Base-by-base conservation (phyloP, 2,888 invertebrate species). In the Merodon equestris region DNA sequence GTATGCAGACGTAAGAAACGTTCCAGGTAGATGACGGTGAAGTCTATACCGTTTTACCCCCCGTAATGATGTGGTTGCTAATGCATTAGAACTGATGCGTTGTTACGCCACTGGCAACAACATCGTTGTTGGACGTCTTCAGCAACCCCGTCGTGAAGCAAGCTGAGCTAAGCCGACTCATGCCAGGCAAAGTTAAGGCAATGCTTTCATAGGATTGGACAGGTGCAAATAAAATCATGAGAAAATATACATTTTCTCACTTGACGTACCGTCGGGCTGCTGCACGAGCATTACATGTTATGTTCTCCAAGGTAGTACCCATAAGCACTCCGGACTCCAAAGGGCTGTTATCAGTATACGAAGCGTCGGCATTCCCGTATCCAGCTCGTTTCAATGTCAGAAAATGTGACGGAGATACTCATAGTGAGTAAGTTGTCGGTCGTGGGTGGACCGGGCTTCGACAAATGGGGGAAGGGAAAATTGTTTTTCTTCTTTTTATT, bases 171-270 rank as follows among this genome's bases (percentile, higher is more conserved):
- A 27, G 27, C 2, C 27, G 27, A 27, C 3, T 27, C 27, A 27
- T 27, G n/a, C 40, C 12, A n/a, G 9, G 12, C 40, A 9, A 10
- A 10, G 3, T 36, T 17, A 19, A 36, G 9, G 27, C 45, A 34
- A 38, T 4, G n/a, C 45, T 72, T 67, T 60, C 66, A 56, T 40
- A 48, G 60, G 56, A 73, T 68, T 58, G 68, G 77, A 73, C 77
- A 79, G 77, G 72, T 77, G 67, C 73, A 61, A 63, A 63, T 77
- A 63, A 77, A 77, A 63, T 58, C 73, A 51, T 19, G 44, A 63
- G 61, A 53, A 79, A 79, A 63, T 63, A 56, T 67, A 27, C 10
- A 60, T 66, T 64, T 63, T 76, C 56, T 71, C 60, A 64, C 15
- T 54, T 36, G 40, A 47, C 60, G 27, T n/a, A 42, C 53, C 70